Evolutionary conservation across 2,113 vertebrate genomes (phyloP), one percentile per base, ranked within the genome.

Genomic region (Corydoras sp.): DNA sequence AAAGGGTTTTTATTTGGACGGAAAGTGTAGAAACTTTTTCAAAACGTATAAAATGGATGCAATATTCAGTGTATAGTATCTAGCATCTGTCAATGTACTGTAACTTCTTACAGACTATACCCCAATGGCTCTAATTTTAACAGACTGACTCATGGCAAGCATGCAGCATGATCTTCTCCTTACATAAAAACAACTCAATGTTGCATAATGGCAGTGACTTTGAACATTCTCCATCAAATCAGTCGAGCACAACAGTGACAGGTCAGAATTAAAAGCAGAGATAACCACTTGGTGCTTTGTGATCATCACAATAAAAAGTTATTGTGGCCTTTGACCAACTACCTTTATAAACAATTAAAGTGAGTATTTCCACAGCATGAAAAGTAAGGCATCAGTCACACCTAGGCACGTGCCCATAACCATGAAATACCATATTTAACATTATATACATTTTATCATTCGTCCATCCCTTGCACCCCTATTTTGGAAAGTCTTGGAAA

Each of bases 381-480:
- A 67, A 72, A 70, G 64, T 75, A 80, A 80, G 78, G 75, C 75
- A 75, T 80, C 11, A 11, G 62, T 68, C 65, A 74, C 56, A 74
- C 66, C 48, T 14, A 69, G 24, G 58, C 43, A 51, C 29, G 24
- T 69, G 35, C 12, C 29, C 12, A 49, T 68, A 48, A 68, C 35
- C 14, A 13, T 32, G 51, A n/a, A 9, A 55, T 32, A 14, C 31
- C 13, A 54, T 66, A n/a, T 2, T 8, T 4, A 43, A 43, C 35
- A 43, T 8, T 43, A 43, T 43, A 43, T 43, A 43, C 35, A 43
- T 43, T 43, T 8, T 8, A 8, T 43, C 35, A 5, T 43, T 43
- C 35, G 35, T 43, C 35, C 35, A 8, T 43, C 35, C 35, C 35
- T 8, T 43, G 35, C 35, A 43, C 7, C 35, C 35, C 35, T 43